Base-by-base conservation (phyloP, 2,888 invertebrate species). In the Euclidia mi region DNA sequence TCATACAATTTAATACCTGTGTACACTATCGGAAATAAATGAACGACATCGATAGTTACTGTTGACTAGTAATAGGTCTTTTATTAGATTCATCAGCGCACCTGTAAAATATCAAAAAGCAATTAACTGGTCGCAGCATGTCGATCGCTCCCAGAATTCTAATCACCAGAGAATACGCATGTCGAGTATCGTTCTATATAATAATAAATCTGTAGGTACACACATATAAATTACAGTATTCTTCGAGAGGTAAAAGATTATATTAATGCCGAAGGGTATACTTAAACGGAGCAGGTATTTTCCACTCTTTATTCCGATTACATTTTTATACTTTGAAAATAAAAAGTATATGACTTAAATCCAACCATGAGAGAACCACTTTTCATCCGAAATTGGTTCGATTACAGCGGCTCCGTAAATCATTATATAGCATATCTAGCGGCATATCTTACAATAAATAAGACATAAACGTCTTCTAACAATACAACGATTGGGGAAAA, bases 71-170 rank as follows among this genome's bases (percentile, higher is more conserved):
- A 7, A 4, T 7, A n/a, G 20, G 20, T 65, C 71, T 71, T 66
- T 75, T 64, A 73, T 71, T 72, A 65, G 58, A 65, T 63, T 71
- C 63, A 79, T 76, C 63, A 66, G 49, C 64, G 66, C 57, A 48
- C 59, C 62, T 71, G 64, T 69, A 61, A 73, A 75, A 76, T 71
- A 71, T 69, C 59, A 65, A 62, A 68, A 68, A 65, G 63, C 69
- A 68, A 75, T 76, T 77, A 69, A 65, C 56, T 60, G 53, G 47
- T 56, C 56, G 61, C 35, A 38, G 9, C 25, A 56, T 7, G 49
- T 56, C 55, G 52, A 44, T 29, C 46, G 43, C 55, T 53, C 25
- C 62, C 56, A 51, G 40, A 66, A 50, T 60, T 49, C 42, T 48
- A 41, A 58, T 47, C 65, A 45, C 45, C 45, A 17, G 35, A 44